Base-by-base conservation (phyloP, 2,888 invertebrate species). In the Drosophila kokeensis region DNA sequence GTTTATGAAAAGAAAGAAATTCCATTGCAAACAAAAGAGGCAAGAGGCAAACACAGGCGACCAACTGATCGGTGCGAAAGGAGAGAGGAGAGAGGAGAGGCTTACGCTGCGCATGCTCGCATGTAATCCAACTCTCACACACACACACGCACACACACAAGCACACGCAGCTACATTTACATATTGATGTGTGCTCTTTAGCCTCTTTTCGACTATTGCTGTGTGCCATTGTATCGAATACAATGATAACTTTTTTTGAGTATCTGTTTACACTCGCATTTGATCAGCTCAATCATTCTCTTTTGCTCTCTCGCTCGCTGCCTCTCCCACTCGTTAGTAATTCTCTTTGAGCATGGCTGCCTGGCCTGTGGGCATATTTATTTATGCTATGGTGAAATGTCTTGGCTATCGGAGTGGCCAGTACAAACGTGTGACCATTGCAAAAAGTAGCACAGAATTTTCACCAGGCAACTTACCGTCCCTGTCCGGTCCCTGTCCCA, bases 1-100 rank as follows among this genome's bases (percentile, higher is more conserved):
- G 82, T 89, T 89, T 90, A 87, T 90, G 83, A 85, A 89, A 89
- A 90, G 89, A 90, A 89, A 89, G 90, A 90, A 89, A 89, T 90
- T 89, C 89, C 89, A 89, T 82, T 83, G 84, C 90, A 90, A 89
- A 86, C 87, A 89, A 87, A 81, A 78, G 84, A 76, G 74, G 54
- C 70, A 72, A 62, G 50, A 57, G 42, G 57, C 57, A 40, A 57
- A 30, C 10, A 27, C 29, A n/a, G 29, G 58, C 69, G 48, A 64
- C n/a, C 65, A 48, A 42, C 45, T 55, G 80, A 81, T 83, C 78
- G 66, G 42, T 70, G 63, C 49, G 63, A 69, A 73, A 80, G 84
- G 85, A 71, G 67, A 52, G 69, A 80, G 84, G 85, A 71, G 67
- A 52, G 69, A 60, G 49, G 65, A 77, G 76, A 84, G 84, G 82